Evolutionary conservation across 2,888 invertebrate genomes (phyloP).

Genomic region (Glaucopsyche alexis): DNA sequence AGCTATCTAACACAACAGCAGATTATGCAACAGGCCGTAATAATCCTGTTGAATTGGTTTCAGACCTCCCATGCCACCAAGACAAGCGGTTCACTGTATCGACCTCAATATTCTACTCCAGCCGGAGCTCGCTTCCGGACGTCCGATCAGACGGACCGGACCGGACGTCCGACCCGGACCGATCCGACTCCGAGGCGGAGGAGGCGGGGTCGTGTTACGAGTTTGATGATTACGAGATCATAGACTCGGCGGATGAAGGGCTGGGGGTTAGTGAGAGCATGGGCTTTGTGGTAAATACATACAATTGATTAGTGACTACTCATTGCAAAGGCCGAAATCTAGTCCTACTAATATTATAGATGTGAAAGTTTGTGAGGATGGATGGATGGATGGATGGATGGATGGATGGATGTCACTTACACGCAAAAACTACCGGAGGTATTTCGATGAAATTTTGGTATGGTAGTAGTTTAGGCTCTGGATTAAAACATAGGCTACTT

Average conservation of each 20-base stretch:
- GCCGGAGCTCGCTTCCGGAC: slow-evolving; percentile 42
- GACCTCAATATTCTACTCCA: slow-evolving; percentile 61
- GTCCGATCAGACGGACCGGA: slow-evolving; percentile 26
- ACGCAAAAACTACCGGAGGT: no score
- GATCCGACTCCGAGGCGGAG: slow-evolving; percentile 55
- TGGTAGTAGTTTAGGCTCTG: no score
- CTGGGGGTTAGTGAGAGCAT: slow-evolving; percentile 47
- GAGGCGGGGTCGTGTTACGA: slow-evolving; percentile 62
- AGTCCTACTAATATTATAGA: no score
- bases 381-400: no score
- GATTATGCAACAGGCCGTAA: no score
- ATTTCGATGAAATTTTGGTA: no score
- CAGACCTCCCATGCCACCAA: slow-evolving; percentile 72
- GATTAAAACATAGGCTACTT: no score
- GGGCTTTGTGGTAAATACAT: slow-evolving; percentile 41
- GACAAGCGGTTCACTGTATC: slow-evolving; percentile 59
- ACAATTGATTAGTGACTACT: no score
- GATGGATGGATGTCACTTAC: no score
- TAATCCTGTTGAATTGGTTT: background rate
- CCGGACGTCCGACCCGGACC: slow-evolving; percentile 30
- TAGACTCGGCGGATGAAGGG: slow-evolving; percentile 56
- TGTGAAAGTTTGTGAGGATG: no score
- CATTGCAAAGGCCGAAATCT: no score
- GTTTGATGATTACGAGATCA: slow-evolving; percentile 71
- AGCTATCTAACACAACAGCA: no score